Conservation (phyloP, 2,797 vertebrate species). For the Odontamblyopus rebecca region DNA sequence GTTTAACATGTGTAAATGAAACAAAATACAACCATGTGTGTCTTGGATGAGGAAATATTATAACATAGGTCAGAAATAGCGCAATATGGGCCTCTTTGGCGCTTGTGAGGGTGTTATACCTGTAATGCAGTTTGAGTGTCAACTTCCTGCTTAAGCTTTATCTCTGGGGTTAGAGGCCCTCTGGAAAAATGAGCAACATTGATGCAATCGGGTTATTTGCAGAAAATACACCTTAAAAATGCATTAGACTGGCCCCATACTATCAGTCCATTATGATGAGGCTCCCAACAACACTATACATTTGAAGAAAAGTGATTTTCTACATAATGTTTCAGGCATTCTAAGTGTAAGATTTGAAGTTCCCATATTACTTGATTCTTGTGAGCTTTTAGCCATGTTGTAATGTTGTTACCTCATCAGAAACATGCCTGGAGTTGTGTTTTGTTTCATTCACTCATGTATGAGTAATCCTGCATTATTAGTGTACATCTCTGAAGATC, state of each 20-base stretch:
- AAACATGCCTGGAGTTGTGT: no score
- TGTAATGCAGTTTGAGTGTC: conserved; percentile 10
- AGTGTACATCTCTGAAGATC: no score
- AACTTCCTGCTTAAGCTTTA: conserved; percentile 28
- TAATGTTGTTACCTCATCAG: no score
- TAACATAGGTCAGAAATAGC: no score
- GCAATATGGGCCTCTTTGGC: not conserved
- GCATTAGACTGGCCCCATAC: conserved; percentile 24
- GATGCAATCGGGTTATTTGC: conserved; percentile 31
- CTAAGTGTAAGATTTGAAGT: not conserved
- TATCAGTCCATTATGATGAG: not conserved
- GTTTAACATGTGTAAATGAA: no score
- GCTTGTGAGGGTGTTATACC: conserved; percentile 36
- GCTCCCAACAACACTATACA: not conserved
- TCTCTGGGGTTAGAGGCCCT: conserved; percentile 38
- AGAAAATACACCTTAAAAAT: conserved; percentile 30
- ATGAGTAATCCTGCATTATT: no score
- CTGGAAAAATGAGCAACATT: conserved; percentile 26
- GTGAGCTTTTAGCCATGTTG: no score
- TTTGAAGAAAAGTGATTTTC: not conserved
- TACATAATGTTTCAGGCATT: not conserved
- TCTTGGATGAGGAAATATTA: no score
- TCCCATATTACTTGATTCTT: no score
- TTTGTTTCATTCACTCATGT: no score
- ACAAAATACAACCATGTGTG: no score